Percentiles rank a stretch among this genome's conserved stretches.
Evolutionary conservation across 1,140 invertebrate genomes (phyloP).

Genomic region (Saccostrea echinata): DNA sequence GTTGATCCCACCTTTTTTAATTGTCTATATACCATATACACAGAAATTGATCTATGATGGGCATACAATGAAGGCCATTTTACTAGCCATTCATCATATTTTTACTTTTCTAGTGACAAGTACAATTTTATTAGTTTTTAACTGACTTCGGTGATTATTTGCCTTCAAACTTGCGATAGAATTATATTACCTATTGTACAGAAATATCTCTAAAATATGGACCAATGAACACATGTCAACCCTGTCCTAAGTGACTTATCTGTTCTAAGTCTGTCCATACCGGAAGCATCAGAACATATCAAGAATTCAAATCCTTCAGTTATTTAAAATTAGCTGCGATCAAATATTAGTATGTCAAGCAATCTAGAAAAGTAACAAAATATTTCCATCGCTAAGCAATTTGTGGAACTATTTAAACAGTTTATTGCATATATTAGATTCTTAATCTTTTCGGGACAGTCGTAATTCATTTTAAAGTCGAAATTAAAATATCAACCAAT

Average conservation of each 20-base stretch:
- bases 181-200: too few relatives aligned
- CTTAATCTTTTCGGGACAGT: background rate
- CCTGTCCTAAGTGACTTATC: background rate
- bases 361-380: background rate
- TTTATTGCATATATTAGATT: background rate
- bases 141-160: background rate
- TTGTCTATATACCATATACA: too few relatives aligned
- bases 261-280: background rate
- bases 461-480: background rate
- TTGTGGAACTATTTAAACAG: background rate
- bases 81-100: too few relatives aligned
- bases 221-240: constrained; percentile 6
- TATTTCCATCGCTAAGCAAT: background rate
- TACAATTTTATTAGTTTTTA: too few relatives aligned
- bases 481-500: background rate
- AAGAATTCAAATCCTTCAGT: background rate
- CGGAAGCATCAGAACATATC: background rate
- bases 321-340: background rate
- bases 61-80: too few relatives aligned
- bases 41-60: too few relatives aligned
- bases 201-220: background rate
- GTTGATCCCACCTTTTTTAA: too few relatives aligned
- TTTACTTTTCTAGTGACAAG: too few relatives aligned
- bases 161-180: too few relatives aligned
- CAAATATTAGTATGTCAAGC: background rate